Evolutionary conservation across 2,113 vertebrate species (phyloP), one percentile per base, ranked within the genome.

Genomic region (Anthoscopus minutus): DNA sequence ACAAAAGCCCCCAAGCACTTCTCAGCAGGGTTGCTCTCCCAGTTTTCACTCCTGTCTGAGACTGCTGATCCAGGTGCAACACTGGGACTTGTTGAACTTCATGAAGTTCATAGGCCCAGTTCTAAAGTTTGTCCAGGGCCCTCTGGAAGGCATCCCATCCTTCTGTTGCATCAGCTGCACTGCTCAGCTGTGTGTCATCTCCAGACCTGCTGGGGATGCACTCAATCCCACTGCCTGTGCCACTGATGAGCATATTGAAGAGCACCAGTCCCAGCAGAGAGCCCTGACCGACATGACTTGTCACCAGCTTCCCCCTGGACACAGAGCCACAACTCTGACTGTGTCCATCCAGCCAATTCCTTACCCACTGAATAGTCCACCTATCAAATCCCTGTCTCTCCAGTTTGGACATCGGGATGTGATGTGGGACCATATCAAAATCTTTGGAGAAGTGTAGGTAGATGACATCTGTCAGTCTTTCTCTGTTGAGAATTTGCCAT

Each of bases 381-480:
- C 33, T 23, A 4, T 51, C 13, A n/a, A 73, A n/a, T 73, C 15
- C 23, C 12, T n/a, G 33, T 30, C 7, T 38, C 9, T 58, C 22
- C 45, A 60, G 4, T 15, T 0, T 73, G 51, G 38, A 74, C 16
- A 53, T 21, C 23, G 53, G 30, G 13, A 40, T 44, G 15, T 47
- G 24, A 35, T 47, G n/a, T n/a, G 16, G 9, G n/a, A 53, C n/a
- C 0, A 0, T n/a, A 51, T 21, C 8, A 6, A 51, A 81, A n/a
- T 20, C 38, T 12, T 44, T 33, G 45, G 19, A 51, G n/a, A 51
- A 30, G 5, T 89, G 33, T 60, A 53, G 13, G 20, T 25, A 66
- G n/a, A 10, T n/a, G 9, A 11, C 13, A 24, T 51, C 8, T 16
- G 7, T 51, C 33, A 17, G 20, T 74, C 51, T 66, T 74, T 33